Percentiles rank a stretch among this genome's conserved stretches.
These are phyloP conservation scores for Olivierus martensii DNA, from an alignment of 1,140 invertebrate species.

Conservation along the genomic window DNA sequence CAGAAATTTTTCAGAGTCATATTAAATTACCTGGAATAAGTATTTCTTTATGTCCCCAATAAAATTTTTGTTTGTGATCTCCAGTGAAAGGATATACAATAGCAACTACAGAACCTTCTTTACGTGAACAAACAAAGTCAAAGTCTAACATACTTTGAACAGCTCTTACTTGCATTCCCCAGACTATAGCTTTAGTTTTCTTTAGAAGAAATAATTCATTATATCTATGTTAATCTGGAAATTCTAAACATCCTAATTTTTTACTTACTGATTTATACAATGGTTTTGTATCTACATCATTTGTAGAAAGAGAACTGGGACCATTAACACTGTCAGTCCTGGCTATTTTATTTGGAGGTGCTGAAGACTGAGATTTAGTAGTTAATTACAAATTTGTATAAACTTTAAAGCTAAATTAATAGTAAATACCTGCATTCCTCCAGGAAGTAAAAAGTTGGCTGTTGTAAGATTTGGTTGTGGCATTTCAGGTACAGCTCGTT, in stretches of 20 bases:
- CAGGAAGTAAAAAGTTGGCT: slow-evolving; percentile 85
- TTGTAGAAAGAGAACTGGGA: slow-evolving; percentile 10
- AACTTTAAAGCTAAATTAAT: no score
- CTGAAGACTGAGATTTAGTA: background rate
- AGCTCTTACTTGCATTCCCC: slow-evolving; percentile 98
- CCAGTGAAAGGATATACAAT: slow-evolving; percentile 98
- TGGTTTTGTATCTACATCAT: no score
- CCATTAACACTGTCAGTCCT: slow-evolving; percentile 10
- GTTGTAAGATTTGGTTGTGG: slow-evolving; percentile 55
- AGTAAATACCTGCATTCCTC: slow-evolving; percentile 40
- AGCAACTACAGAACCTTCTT: slow-evolving; percentile 68
- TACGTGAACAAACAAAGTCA: slow-evolving; percentile 91
- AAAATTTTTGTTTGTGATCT: slow-evolving; percentile 98
- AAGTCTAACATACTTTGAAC: slow-evolving; percentile 98
- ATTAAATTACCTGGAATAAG: slow-evolving; percentile 53
- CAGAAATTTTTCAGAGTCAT: no score
- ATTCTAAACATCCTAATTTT: no score
- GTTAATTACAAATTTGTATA: no score
- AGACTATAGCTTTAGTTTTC: slow-evolving; percentile 86
- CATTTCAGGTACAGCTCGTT: slow-evolving; percentile 62
- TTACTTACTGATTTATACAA: no score
- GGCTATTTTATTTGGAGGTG: slow-evolving; percentile 2
- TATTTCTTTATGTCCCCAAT: slow-evolving; percentile 98
- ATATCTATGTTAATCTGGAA: no score
- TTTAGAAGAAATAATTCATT: slow-evolving; percentile 44